Evolutionary conservation across 2,888 invertebrate genomes (phyloP).

Genomic region (Serripes groenlandicus): DNA sequence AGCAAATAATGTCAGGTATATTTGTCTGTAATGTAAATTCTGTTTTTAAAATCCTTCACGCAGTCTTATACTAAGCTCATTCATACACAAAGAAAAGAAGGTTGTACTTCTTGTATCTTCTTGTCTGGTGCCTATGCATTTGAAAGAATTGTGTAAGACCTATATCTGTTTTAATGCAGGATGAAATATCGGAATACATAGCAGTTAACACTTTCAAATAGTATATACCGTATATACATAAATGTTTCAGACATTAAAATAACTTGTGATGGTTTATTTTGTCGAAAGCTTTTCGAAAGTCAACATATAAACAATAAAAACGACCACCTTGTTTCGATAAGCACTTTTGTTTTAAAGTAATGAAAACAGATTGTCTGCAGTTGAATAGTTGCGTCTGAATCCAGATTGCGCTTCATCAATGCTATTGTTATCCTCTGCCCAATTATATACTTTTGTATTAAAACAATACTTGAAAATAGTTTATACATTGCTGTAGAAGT

Average conservation of each 20-base stretch:
- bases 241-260: neutral
- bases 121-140: constrained; percentile 25
- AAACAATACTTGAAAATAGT: no score
- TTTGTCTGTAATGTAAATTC: no score
- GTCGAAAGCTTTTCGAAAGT: constrained; percentile 21
- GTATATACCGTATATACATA: no score
- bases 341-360: constrained; percentile 19
- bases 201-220: no score
- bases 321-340: constrained; percentile 4
- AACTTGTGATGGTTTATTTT: neutral
- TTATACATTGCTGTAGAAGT: no score
- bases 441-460: neutral
- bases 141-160: no score
- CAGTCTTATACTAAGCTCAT: constrained; percentile 8
- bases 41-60: no score
- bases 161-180: no score
- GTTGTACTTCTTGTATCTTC: constrained; percentile 10
- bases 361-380: constrained; percentile 20
- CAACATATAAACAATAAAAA: constrained; percentile 21
- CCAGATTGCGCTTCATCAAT: constrained; percentile 5
- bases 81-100: neutral
- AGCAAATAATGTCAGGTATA: constrained; percentile 5
- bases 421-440: constrained; percentile 1
- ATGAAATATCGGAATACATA: no score
- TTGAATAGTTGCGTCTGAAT: neutral